A percentile compares a stretch with the other conserved stretches of the same genome.
phyloP scores from a whole-genome alignment of 2,113 vertebrate genomes.

The Dolichallabes microphthalmus region DNA sequence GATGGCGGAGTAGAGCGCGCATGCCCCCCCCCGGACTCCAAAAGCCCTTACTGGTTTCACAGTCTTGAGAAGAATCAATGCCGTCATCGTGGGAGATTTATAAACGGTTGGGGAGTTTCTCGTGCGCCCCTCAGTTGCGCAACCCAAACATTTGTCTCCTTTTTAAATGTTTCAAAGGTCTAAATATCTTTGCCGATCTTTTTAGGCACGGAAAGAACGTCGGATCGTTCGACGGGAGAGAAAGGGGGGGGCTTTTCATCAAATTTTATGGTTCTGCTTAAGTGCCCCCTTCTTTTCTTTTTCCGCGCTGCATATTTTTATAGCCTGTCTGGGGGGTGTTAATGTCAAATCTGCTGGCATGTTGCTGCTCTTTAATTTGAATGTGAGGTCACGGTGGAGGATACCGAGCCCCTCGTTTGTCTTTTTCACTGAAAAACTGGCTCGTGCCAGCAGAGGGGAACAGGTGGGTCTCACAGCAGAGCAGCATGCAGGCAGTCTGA shows the following conservation, averaged over 20 bases:
- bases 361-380: conserved; percentile 27
- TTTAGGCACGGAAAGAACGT: background rate
- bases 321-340: conserved; percentile 29
- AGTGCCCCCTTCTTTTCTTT: background rate
- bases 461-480: conserved; percentile 55
- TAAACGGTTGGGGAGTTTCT: background rate
- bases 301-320: background rate
- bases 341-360: conserved; percentile 32
- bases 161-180: background rate
- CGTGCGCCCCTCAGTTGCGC: background rate
- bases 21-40: background rate
- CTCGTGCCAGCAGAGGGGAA: conserved; percentile 47
- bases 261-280: conserved; percentile 22
- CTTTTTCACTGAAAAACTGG: conserved; percentile 43
- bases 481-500: conserved; percentile 31
- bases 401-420: conserved; percentile 48
- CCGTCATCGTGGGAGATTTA: conserved; percentile 1
- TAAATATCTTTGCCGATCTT: background rate
- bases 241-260: conserved; percentile 18
- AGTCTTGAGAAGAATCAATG: conserved; percentile 32
- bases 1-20: conserved; percentile 33
- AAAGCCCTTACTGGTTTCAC: conserved; percentile 2
- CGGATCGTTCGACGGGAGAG: background rate
- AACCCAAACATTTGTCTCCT: conserved; percentile 8
- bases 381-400: conserved; percentile 34